Evolutionary conservation across 2,888 invertebrate genomes (phyloP).

Genomic region (Hymenopus coronatus): DNA sequence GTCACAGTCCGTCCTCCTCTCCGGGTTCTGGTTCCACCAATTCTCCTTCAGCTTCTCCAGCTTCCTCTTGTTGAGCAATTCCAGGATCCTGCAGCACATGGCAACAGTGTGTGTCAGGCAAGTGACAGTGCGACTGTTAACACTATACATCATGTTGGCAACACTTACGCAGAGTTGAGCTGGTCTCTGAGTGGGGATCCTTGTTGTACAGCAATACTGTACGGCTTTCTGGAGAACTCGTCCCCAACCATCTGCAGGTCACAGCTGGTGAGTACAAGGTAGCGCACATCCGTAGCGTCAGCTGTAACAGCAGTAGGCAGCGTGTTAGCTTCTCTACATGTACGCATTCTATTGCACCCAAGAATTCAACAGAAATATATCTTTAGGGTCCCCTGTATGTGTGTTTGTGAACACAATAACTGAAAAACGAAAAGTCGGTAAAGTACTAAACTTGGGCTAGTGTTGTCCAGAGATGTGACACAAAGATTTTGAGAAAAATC

Average conservation of each 20-base stretch:
- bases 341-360: too few relatives aligned
- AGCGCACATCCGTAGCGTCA: slow-evolving; percentile 90
- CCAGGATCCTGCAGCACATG: slow-evolving; percentile 72
- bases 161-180: slow-evolving; percentile 88
- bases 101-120: not conserved
- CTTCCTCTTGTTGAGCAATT: slow-evolving; percentile 87
- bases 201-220: slow-evolving; percentile 95
- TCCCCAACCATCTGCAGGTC: slow-evolving; percentile 92
- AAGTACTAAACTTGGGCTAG: too few relatives aligned
- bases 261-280: slow-evolving; percentile 76
- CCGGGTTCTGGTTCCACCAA: slow-evolving; percentile 93
- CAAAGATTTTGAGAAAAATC: too few relatives aligned
- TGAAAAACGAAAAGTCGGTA: too few relatives aligned
- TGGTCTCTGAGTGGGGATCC: slow-evolving; percentile 92
- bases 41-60: slow-evolving; percentile 91
- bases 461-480: too few relatives aligned
- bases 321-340: too few relatives aligned
- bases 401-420: too few relatives aligned
- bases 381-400: too few relatives aligned
- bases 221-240: slow-evolving; percentile 95
- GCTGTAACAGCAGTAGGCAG: slow-evolving; percentile 47
- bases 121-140: not conserved
- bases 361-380: too few relatives aligned
- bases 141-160: not conserved
- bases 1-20: slow-evolving; percentile 69